A percentile compares a stretch with the other conserved stretches of the same genome.
Evolutionary conservation across 2,797 vertebrate species (phyloP).

Genomic region (Telmatherina bonti): DNA sequence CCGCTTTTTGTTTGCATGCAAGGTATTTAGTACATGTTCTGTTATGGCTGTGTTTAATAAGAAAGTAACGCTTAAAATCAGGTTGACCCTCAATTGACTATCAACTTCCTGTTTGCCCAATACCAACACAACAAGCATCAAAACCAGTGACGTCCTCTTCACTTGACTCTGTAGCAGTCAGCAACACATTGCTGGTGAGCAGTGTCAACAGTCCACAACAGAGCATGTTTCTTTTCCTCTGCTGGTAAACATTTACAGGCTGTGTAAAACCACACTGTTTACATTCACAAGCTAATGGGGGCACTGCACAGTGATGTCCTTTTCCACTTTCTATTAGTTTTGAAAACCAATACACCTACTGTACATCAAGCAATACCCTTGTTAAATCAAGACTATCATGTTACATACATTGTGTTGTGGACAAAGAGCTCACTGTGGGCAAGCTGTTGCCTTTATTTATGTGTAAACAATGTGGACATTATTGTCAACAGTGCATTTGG

Average conservation of each 20-base stretch:
- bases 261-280: slow-evolving; percentile 35
- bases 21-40: not conserved
- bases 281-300: slow-evolving; percentile 32
- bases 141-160: slow-evolving; percentile 30
- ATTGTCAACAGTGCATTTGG: slow-evolving; percentile 27
- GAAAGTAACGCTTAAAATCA: slow-evolving; percentile 3
- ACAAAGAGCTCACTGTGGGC: slow-evolving; percentile 6
- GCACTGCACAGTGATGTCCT: slow-evolving; percentile 19
- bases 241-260: slow-evolving; percentile 13
- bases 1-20: not conserved
- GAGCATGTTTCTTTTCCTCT: slow-evolving; percentile 15
- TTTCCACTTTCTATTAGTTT: slow-evolving; percentile 30
- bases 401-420: slow-evolving; percentile 24
- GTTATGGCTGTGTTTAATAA: not conserved
- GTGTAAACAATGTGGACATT: slow-evolving; percentile 18
- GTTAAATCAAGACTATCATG: slow-evolving; percentile 31
- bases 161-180: slow-evolving; percentile 36
- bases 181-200: slow-evolving; percentile 43
- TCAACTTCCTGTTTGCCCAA: slow-evolving; percentile 19
- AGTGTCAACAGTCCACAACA: slow-evolving; percentile 25
- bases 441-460: slow-evolving; percentile 25
- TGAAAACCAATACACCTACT: slow-evolving; percentile 41
- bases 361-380: slow-evolving; percentile 24
- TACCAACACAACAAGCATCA: slow-evolving; percentile 35
- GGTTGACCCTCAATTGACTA: slow-evolving; percentile 2